Evolutionary conservation across 2,797 vertebrate genomes (phyloP).

Genomic region (Myripristis murdjan): DNA sequence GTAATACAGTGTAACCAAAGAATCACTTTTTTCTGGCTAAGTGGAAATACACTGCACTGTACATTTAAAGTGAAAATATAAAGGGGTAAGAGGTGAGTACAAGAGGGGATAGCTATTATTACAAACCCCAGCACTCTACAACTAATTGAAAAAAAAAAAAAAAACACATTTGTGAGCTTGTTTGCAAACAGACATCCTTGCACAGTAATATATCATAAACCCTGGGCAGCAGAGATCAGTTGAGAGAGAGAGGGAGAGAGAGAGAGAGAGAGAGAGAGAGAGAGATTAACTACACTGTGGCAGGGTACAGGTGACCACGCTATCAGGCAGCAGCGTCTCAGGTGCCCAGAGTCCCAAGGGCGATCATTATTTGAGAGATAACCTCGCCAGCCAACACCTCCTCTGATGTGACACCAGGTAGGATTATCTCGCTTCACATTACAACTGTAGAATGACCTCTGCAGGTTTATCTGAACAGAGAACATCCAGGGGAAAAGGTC

Average conservation of each 20-base stretch:
- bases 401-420: slow-evolving; percentile 69
- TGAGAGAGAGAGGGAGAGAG: neutral
- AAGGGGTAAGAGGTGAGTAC: too few species aligned
- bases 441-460: slow-evolving; percentile 69
- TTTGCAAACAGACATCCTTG: too few species aligned
- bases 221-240: neutral
- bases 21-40: too few species aligned
- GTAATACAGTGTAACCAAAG: too few species aligned
- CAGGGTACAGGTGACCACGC: slow-evolving; percentile 34
- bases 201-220: neutral
- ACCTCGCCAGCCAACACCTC: slow-evolving; percentile 55
- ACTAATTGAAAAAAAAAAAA: too few species aligned
- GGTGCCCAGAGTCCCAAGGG: slow-evolving; percentile 48
- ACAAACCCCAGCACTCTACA: too few species aligned
- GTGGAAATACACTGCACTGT: too few species aligned
- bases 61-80: neutral
- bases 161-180: too few species aligned
- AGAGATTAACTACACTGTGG: slow-evolving; percentile 25
- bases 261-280: slow-evolving; percentile 12
- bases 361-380: slow-evolving; percentile 74
- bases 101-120: too few species aligned
- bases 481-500: slow-evolving; percentile 61
- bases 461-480: slow-evolving; percentile 70
- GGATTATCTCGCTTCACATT: slow-evolving; percentile 72
- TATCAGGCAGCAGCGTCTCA: slow-evolving; percentile 51